Evolutionary conservation across 2,113 vertebrate genomes (phyloP), one percentile per base, ranked within the genome.

Genomic region (Rhabdornis inornatus): DNA sequence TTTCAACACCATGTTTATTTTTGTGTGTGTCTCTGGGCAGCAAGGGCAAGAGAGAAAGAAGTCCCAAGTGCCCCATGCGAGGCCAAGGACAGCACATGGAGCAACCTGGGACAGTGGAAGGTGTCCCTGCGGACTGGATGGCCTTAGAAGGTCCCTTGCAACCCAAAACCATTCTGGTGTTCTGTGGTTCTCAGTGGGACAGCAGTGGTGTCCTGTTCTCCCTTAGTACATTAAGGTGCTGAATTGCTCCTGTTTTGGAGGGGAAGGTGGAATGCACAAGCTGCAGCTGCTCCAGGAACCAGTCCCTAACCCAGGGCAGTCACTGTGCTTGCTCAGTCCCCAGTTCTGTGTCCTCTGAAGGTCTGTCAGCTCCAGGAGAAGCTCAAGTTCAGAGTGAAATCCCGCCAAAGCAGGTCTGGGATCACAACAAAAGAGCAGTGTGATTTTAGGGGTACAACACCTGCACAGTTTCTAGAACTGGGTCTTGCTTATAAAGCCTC

Each of bases 271-370:
- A 42, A n/a, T 47, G 61, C 11, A 39, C 0, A 8, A 35, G 7
- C 20, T 55, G 30, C n/a, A 89, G 44, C 57, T 39, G 39, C 35
- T 72, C 20, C n/a, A 63, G 33, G 25, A 87, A 0, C 20, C 13
- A 2, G 11, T 64, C 40, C 16, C 37, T 57, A 45, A 40, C 25
- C 16, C 25, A 49, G 13, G 18, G 42, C 56, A 17, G n/a, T 40
- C 0, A 0, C 39, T 50, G 35, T 64, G 25, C 61, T 68, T 71
- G 15, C 53, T 68, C 22, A 20, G 1, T 40, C 25, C 45, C 35
- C 7, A 16, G 30, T 31, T 42, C 33, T 0, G 0, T 50, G 28
- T 42, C 33, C 61, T 75, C 0, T 3, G 18, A 15, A 79, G 16
- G 28, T 40, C n/a, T 83, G 10, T 66, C 53, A 59, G 39, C 28